Base-by-base conservation (phyloP, 2,113 vertebrate species). In the Kryptolebias marmoratus region DNA sequence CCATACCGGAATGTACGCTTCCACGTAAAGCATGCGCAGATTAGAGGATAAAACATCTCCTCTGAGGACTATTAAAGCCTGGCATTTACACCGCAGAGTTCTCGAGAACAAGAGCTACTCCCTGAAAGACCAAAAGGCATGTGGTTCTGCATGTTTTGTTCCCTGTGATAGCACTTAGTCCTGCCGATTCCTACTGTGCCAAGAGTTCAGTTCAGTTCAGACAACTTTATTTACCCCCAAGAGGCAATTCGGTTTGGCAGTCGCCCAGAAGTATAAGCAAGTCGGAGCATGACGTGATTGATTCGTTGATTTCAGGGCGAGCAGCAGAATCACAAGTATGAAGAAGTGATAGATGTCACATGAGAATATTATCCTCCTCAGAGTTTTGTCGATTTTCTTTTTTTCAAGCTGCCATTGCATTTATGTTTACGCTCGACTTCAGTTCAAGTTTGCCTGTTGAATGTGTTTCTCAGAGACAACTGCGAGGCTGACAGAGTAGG, bases 31-130 rank as follows among this genome's bases (percentile, higher is more conserved):
- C 32, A 36, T 59, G 22, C 22, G 22, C 36, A 58, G 48, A 55
- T 72, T 55, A 16, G 11, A 36, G 75, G 75, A 77, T 72, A 64
- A 81, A 73, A 82, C 70, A 72, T 73, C 77, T 79, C 83, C 83
- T 84, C 47, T 28, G 79, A 87, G 79, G 78, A 59, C 49, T 55
- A 56, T 74, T 78, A 79, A 74, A 39, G 59, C 75, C 62, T 27
- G 56, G 6, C 4, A 4, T 75, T 77, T 58, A 59, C 31, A 56
- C 52, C 60, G n/a, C 59, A 47, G 59, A 53, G 52, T 71, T 71
- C 59, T 44, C 6, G 42, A 16, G 61, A 73, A 71, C 8, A n/a
- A 83, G 75, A 62, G 67, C 12, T 59, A 64, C 58, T 76, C 47
- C 57, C 60, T 67, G 27, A 58, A 68, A 77, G 47, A 67, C 74